Percentiles rank a stretch among this genome's conserved stretches.
Conservation (phyloP, 2,888 invertebrate genomes). For the Conomelus anceps region DNA sequence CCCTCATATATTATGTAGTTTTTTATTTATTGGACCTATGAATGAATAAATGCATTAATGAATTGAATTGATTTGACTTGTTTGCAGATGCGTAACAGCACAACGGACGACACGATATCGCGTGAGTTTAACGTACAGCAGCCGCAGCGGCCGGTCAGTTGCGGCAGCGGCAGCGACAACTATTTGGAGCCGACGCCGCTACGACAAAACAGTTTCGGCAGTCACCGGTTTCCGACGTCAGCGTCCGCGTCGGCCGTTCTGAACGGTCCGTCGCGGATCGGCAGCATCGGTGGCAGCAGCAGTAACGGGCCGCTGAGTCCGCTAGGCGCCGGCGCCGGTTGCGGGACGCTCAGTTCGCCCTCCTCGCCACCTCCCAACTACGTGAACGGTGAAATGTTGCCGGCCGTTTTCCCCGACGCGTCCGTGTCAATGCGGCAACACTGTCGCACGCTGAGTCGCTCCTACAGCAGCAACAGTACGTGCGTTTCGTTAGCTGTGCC, state of each 20-base stretch:
- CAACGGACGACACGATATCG: constrained; percentile 29
- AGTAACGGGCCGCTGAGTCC: constrained; percentile 41
- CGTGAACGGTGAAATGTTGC: constrained; percentile 29
- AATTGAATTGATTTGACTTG: neutral
- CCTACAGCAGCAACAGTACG: constrained; percentile 16
- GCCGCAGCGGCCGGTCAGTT: neutral
- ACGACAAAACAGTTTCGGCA: constrained; percentile 28
- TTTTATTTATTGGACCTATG: too few species aligned
- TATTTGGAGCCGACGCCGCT: constrained; percentile 33
- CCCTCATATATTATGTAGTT: too few species aligned
- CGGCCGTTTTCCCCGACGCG: neutral
- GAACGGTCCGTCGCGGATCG: constrained; percentile 30
- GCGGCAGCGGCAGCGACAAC: constrained; percentile 25
- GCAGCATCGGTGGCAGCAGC: constrained; percentile 40
- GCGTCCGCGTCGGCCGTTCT: constrained; percentile 19
- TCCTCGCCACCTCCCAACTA: constrained; percentile 23
- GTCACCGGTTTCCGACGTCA: constrained; percentile 21
- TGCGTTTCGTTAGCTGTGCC: constrained; percentile 1
- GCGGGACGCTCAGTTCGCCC: too few species aligned
- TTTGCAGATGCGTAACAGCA: constrained; percentile 30
- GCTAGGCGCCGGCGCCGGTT: neutral
- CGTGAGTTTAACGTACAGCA: constrained; percentile 18
- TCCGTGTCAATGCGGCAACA: neutral
- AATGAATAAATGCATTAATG: too few species aligned
- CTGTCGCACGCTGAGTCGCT: constrained; percentile 14